Percentiles rank a stretch among this genome's conserved stretches.
These are phyloP conservation scores for Drosophila oshimai DNA, from an alignment of 1,140 invertebrate species.

Conservation along the genomic window DNA sequence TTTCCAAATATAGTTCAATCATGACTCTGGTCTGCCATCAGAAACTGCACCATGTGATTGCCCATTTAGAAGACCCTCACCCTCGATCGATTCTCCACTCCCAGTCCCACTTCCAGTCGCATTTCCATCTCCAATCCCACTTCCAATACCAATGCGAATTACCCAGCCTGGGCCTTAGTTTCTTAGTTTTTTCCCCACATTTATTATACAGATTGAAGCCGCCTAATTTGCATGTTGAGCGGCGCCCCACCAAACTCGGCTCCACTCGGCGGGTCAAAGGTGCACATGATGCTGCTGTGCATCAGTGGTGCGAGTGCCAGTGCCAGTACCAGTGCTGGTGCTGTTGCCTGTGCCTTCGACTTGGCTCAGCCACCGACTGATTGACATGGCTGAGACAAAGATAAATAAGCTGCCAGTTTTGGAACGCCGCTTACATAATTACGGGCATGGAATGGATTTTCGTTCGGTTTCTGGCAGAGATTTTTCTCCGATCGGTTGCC, in stretches of 20 bases:
- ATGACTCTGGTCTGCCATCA: not conserved
- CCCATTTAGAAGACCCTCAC: slow-evolving; percentile 31
- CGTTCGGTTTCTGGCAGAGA: slow-evolving; percentile 22
- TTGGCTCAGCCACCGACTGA: slow-evolving; percentile 45
- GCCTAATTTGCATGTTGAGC: slow-evolving; percentile 55
- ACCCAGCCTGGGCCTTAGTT: slow-evolving; percentile 14
- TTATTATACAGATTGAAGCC: slow-evolving; percentile 48
- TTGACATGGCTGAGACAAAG: slow-evolving; percentile 75
- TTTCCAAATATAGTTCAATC: slow-evolving; percentile 30
- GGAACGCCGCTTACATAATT: slow-evolving; percentile 74
- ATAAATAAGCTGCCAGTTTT: slow-evolving; percentile 78
- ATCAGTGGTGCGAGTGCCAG: slow-evolving; percentile 32
- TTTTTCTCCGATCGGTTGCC: slow-evolving; percentile 48
- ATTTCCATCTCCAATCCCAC: slow-evolving; percentile 34
- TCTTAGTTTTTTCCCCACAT: slow-evolving; percentile 40
- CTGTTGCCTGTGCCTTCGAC: slow-evolving; percentile 4
- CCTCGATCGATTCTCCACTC: slow-evolving; percentile 35
- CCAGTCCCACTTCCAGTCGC: slow-evolving; percentile 25
- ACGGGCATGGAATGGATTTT: slow-evolving; percentile 55
- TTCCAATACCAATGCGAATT: slow-evolving; percentile 38
- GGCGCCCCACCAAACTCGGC: slow-evolving; percentile 33
- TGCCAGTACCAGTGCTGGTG: not conserved
- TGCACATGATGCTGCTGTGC: slow-evolving; percentile 70
- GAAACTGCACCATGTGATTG: not conserved
- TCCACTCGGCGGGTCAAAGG: slow-evolving; percentile 55